Conservation (phyloP, 2,888 invertebrate genomes). For the Suillia variegata region DNA sequence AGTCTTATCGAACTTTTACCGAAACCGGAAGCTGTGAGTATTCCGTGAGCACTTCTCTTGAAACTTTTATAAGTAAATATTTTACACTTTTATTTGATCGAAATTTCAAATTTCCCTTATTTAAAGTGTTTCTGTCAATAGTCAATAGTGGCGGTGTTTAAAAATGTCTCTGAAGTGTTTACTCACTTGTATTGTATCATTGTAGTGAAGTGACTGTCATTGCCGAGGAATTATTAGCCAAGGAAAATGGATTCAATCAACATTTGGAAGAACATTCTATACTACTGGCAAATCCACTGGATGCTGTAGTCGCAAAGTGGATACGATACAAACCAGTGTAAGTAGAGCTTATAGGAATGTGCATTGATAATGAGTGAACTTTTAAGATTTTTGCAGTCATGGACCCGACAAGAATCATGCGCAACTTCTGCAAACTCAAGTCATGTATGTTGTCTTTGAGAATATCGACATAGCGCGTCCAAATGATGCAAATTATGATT, state of each 20-base stretch:
- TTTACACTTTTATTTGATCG: no score
- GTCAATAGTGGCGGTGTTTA: no score
- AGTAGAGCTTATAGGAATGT: conserved; percentile 24
- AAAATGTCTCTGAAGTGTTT: neutral
- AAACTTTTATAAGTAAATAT: no score
- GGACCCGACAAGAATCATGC: conserved; percentile 55
- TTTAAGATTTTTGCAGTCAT: conserved; percentile 44
- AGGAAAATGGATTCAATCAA: conserved; percentile 47
- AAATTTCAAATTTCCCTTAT: neutral
- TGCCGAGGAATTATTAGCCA: conserved; percentile 44
- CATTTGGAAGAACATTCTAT: conserved; percentile 64
- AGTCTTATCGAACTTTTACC: no score
- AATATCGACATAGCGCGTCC: conserved; percentile 74
- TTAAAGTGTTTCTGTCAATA: neutral
- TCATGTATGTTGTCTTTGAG: conserved; percentile 74
- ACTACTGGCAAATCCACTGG: conserved; percentile 72
- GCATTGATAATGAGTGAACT: neutral
- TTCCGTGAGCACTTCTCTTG: no score
- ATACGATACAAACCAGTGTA: conserved; percentile 64
- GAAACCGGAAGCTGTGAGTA: no score
- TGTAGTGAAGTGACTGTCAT: conserved; percentile 49
- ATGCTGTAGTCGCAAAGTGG: conserved; percentile 70
- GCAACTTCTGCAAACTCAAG: conserved; percentile 68
- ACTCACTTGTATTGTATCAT: no score
- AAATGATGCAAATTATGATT: conserved; percentile 64